phyloP scores from a whole-genome alignment of 2,797 vertebrate genomes.

The Cyclura pinguis region DNA sequence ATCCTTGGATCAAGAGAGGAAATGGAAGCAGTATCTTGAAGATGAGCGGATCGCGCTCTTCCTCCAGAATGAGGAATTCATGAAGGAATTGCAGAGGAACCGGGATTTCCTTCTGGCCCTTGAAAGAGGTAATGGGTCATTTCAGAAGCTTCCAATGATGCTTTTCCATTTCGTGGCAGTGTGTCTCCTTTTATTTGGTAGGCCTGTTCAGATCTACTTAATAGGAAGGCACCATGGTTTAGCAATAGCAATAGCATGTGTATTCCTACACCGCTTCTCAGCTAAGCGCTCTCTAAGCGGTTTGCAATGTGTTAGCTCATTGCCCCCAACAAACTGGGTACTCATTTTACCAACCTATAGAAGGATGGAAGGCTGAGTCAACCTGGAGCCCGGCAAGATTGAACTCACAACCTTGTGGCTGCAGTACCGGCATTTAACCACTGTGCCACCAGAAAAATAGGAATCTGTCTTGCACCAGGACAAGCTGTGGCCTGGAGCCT shows the following conservation, averaged over 20 bases:
- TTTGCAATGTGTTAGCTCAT: no score
- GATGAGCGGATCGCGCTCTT: slow-evolving; percentile 96
- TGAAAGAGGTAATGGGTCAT: slow-evolving; percentile 87
- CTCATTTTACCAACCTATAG: no score
- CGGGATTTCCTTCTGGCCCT: slow-evolving; percentile 94
- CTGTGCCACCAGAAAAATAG: background rate
- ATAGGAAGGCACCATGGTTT: background rate
- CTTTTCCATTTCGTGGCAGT: accelerated
- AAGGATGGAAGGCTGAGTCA: no score
- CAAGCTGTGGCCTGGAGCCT: no score
- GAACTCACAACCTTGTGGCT: no score
- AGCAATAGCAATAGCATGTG: no score
- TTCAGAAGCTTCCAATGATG: background rate
- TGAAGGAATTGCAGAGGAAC: slow-evolving; percentile 97
- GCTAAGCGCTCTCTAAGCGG: no score
- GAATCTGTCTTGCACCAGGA: no score
- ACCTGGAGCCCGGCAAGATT: no score
- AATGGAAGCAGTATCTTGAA: slow-evolving; percentile 95
- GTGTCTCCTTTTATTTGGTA: background rate
- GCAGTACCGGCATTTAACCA: no score
- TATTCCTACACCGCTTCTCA: no score
- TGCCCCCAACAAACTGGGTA: no score
- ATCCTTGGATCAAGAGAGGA: slow-evolving; percentile 87
- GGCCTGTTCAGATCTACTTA: background rate
- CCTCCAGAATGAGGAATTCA: slow-evolving; percentile 97